These are phyloP conservation scores for Drosophila lacertosa DNA, from an alignment of 1,140 invertebrate species.

Conservation along the genomic window DNA sequence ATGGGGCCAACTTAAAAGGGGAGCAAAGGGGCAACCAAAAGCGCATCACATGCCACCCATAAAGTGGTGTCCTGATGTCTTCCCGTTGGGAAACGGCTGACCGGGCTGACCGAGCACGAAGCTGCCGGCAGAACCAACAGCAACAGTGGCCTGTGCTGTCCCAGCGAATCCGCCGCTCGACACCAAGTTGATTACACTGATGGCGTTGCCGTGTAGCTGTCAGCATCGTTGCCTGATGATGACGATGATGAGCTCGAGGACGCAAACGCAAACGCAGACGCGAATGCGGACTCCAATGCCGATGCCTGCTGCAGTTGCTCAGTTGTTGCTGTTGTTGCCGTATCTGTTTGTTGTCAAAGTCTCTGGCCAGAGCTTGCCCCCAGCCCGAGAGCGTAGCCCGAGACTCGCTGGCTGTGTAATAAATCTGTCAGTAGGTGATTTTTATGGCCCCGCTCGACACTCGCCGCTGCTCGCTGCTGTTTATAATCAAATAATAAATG, in stretches of 20 bases:
- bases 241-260: constrained; percentile 77
- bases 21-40: no score
- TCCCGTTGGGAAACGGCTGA: no score
- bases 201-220: constrained; percentile 81
- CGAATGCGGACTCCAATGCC: constrained; percentile 39
- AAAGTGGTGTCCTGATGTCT: constrained; percentile 44
- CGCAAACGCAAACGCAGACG: constrained; percentile 49
- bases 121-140: constrained; percentile 21
- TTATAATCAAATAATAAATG: constrained; percentile 82
- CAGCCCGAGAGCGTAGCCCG: constrained; percentile 28
- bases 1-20: constrained; percentile 64
- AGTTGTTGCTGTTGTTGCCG: constrained; percentile 47
- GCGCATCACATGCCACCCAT: constrained; percentile 72
- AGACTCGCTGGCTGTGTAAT: constrained; percentile 65
- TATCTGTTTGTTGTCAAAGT: constrained; percentile 80
- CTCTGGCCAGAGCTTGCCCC: constrained; percentile 47
- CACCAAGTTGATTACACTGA: constrained; percentile 80
- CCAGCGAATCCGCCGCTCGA: constrained; percentile 52
- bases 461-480: constrained; percentile 61
- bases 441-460: constrained; percentile 79
- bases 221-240: constrained; percentile 79
- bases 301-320: constrained; percentile 49
- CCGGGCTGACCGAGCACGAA: not conserved
- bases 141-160: constrained; percentile 24
- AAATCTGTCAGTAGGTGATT: constrained; percentile 82